Base-by-base conservation (phyloP, 2,113 vertebrate species). In the Sialia sialis region DNA sequence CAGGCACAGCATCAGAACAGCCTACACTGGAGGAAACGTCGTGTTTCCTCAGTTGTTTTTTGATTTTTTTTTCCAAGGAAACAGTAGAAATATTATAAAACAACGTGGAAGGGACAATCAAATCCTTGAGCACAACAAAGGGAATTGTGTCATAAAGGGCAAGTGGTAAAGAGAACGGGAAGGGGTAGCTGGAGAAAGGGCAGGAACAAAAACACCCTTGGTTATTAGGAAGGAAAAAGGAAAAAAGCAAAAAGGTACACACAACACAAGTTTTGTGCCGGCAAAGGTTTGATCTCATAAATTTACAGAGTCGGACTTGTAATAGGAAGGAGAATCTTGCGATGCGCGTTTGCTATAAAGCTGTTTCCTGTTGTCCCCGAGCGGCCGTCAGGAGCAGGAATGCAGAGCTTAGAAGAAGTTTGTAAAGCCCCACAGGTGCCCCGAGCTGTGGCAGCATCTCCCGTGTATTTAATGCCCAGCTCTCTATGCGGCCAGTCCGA, bases 401-500 rank as follows among this genome's bases (percentile, higher is more conserved):
- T 0, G 10, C 17, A 3, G 38, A 16, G 29, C 36, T 26, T 0
- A 26, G 27, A 7, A 62, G 15, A 14, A 25, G 30, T 41, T 8
- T 5, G 12, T 34, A 4, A 25, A 54, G 8, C 11, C 26, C 20
- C 34, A 0, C 27, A 0, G 8, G 30, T 0, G 4, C n/a, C 19
- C 13, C 0, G 36, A 60, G 54, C 44, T 1, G 7, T 0, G 29
- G 10, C 1, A 1, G 13, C 16, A 3, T 5, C 13, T 4, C 23
- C 29, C 25, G 10, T 17, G 23, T 3, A 4, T 6, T 12, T 5
- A 7, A 17, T 7, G 36, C 11, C 3, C 2, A 72, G 32, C 21
- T 10, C 20, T 11, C 1, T 0, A 4, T 1, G 9, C 1, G 0
- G 16, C 3, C 2, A 6, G 8, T 1, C 2, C 14, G 22, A 27